phyloP scores from a whole-genome alignment of 2,797 vertebrate species.

The Valencia hispanica region DNA sequence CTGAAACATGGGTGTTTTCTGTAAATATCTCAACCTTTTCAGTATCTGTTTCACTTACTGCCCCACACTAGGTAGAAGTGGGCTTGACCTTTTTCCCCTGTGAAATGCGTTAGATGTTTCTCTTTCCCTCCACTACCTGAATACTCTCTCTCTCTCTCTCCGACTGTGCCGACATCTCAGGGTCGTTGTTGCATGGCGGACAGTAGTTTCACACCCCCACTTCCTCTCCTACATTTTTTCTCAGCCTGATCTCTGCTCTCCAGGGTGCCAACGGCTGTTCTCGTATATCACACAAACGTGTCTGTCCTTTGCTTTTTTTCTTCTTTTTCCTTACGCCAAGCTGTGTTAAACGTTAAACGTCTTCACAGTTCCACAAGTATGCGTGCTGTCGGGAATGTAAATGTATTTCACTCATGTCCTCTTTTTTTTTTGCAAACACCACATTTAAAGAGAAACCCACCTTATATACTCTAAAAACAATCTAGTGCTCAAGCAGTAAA shows the following conservation, averaged over 20 bases:
- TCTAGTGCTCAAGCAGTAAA: neutral
- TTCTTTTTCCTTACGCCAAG: neutral
- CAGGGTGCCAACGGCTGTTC: conserved; percentile 48
- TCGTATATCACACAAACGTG: conserved; percentile 54
- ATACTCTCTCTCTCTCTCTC: conserved; percentile 32
- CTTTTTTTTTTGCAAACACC: neutral
- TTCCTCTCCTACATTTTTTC: neutral
- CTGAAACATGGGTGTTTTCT: conserved; percentile 42
- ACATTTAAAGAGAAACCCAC: conserved; percentile 15
- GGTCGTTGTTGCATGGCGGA: conserved; percentile 43
- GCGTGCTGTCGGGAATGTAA: neutral
- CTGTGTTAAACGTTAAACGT: neutral
- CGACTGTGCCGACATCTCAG: neutral
- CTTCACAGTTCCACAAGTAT: neutral
- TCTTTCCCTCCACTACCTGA: conserved; percentile 22
- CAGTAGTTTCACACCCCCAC: conserved; percentile 35
- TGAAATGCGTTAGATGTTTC: conserved; percentile 20
- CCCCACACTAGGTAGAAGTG: neutral
- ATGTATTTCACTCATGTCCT: neutral
- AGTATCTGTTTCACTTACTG: conserved; percentile 38
- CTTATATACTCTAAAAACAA: neutral
- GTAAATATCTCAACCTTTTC: conserved; percentile 49
- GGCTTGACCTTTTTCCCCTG: neutral
- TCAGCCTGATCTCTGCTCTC: conserved; percentile 27
- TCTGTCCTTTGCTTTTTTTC: neutral